Evolutionary conservation across 2,888 invertebrate genomes (phyloP), one percentile per base, ranked within the genome.

Genomic region (Cryptocephalus primarius): DNA sequence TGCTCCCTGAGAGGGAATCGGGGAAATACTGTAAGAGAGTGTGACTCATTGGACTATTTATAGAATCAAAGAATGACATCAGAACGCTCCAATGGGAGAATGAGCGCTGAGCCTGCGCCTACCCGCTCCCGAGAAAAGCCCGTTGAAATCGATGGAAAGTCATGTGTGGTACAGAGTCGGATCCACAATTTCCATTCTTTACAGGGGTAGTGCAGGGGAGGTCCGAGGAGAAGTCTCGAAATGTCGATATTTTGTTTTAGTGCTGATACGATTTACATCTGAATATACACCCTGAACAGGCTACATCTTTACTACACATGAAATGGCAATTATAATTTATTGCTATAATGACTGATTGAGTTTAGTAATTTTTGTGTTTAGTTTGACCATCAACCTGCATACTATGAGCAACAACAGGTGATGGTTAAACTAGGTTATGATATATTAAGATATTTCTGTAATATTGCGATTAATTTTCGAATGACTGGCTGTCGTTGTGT

Each of bases 41-140:
- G 67, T 69, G 69, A 69, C 55, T 69, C 69, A 69, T 65, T 63
- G 57, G 63, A 13, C 61, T 68, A 68, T 67, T 66, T 68, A 68
- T 68, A 68, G 66, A 63, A 64, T 59, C 58, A 52, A 58, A 57
- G 51, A 58, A 59, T 64, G 64, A 65, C 63, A 63, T 64, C 62
- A 63, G 60, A 49, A 55, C 51, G 51, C 54, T 54, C 65, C 64
- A 64, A 65, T 65, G 54, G 56, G 53, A 55, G 52, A 45, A 50
- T 50, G 48, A 54, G 57, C 54, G 48, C 51, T 49, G 59, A 57
- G 65, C 62, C 59, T 62, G 64, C 65, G 65, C 62, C 42, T 47
- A 51, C 48, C n/a, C 11, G 40, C 11, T 48, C 52, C 49, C 47
- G 48, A 55, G 53, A 48, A 59, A 56, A 55, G 55, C 57, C 56